A percentile compares a stretch with the other conserved stretches of the same genome.
Evolutionary conservation across 2,797 vertebrate species (phyloP).

Genomic region (Streptopelia turtur): DNA sequence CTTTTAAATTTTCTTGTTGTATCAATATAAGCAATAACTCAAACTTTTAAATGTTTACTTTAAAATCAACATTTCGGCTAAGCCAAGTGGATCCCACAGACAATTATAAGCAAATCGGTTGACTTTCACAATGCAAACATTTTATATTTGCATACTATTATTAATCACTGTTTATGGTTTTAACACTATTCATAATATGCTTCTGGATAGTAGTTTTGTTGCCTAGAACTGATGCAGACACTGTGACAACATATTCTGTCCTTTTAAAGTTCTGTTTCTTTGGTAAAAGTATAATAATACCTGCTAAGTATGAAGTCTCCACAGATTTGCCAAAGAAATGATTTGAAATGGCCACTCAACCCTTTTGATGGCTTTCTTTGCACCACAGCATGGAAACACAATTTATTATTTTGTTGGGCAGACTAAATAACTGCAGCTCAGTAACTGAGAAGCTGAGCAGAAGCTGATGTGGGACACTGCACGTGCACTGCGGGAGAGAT

Average conservation of each 20-base stretch:
- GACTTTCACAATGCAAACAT: background rate
- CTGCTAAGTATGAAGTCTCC: background rate
- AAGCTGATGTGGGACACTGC: background rate
- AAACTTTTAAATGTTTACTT: background rate
- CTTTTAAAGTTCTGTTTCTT: background rate
- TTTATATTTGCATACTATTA: background rate
- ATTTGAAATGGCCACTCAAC: background rate
- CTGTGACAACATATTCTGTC: background rate
- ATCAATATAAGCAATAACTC: background rate
- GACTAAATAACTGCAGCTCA: background rate
- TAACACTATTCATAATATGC: background rate
- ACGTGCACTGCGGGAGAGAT: background rate
- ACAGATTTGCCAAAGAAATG: background rate
- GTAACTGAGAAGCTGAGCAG: background rate
- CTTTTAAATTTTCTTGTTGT: background rate
- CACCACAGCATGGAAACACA: background rate
- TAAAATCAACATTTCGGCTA: background rate
- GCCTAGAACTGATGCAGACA: background rate
- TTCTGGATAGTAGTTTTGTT: background rate
- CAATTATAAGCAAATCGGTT: background rate
- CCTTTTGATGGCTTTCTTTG: background rate
- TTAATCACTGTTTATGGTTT: background rate
- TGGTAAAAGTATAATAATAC: background rate
- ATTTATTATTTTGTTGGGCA: background rate
- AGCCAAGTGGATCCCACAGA: background rate